Conservation (phyloP, 92 coral and sea anemone genomes). For the Siderastrea siderea region DNA sequence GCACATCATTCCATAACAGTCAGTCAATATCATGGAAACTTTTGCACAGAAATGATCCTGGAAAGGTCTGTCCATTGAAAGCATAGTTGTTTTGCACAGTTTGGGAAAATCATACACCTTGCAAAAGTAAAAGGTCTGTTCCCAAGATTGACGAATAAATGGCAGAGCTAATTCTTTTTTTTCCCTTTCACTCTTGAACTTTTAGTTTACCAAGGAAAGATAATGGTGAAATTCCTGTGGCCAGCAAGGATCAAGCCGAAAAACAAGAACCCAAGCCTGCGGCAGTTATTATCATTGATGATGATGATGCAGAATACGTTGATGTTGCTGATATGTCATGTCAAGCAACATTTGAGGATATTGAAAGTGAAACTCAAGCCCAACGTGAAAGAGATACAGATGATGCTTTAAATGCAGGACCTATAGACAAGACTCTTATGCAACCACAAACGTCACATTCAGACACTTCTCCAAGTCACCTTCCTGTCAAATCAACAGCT, state of each 20-base stretch:
- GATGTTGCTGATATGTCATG: constrained; percentile 54
- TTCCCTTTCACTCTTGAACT: not conserved
- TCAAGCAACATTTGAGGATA: constrained; percentile 42
- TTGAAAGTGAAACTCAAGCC: constrained; percentile 14
- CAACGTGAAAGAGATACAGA: not conserved
- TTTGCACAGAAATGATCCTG: too few relatives aligned
- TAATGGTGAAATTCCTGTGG: constrained; percentile 2
- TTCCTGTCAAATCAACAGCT: constrained; percentile 12
- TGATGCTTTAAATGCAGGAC: not conserved
- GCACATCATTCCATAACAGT: too few relatives aligned
- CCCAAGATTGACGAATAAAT: too few relatives aligned
- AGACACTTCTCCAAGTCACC: not conserved
- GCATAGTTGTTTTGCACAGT: too few relatives aligned
- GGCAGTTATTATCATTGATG: constrained; percentile 70
- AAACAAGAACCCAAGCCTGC: constrained; percentile 17
- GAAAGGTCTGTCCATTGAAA: too few relatives aligned
- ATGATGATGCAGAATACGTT: constrained; percentile 54
- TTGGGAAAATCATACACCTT: too few relatives aligned
- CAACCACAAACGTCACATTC: constrained; percentile 4
- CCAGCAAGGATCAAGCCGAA: constrained; percentile 1
- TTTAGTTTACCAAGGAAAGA: constrained; percentile 23
- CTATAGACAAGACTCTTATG: not conserved
- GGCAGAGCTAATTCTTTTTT: too few relatives aligned
- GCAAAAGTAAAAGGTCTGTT: too few relatives aligned
- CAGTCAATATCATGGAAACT: too few relatives aligned